Base-by-base conservation (phyloP, 2,797 vertebrate genomes). In the Myripristis jacobus region DNA sequence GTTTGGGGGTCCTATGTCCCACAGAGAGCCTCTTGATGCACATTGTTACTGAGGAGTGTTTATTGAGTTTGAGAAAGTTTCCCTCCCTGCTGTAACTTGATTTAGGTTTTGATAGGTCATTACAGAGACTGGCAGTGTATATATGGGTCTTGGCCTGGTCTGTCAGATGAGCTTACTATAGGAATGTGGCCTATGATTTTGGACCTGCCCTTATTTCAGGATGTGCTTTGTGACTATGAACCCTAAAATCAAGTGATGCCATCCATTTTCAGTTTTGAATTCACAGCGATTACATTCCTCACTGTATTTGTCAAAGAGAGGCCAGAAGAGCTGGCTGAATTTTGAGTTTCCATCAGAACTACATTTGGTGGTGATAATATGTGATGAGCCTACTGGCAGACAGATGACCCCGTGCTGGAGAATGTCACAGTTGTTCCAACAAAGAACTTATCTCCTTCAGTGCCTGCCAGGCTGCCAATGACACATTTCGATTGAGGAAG, bases 1-100 rank as follows among this genome's bases (percentile, higher is more conserved):
- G 79, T 90, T 73, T 79, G 70, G 34, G 50, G 81, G 78, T 44
- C 51, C 70, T 60, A 25, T 62, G 24, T 67, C 58, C 69, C 69
- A 56, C 56, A 75, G 57, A 15, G 57, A 60, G 52, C 66, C 22
- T 54, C 10, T 10, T 22, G 36, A 55, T 66, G 53, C 18, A 55
- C 50, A 55, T 55, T 34, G 50, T n/a, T 65, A 36, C 31, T 48
- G 50, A 68, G 25, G 43, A 55, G 51, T 66, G 75, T 81, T 84
- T 63, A 43, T 22, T 0, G 52, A 59, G 48, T 38, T 22, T 0
- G 16, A 55, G 51, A 72, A 74, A 50, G 18, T 64, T 61, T 2
- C 1, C 19, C 7, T 66, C 25, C 29, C 50, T 55, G 5, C 18
- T 71, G 53, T 13, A 22, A 34, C 21, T 61, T 57, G 11, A 34